Evolutionary conservation across 2,797 vertebrate species (phyloP).

Genomic region (Notoglanidium macrostoma): DNA sequence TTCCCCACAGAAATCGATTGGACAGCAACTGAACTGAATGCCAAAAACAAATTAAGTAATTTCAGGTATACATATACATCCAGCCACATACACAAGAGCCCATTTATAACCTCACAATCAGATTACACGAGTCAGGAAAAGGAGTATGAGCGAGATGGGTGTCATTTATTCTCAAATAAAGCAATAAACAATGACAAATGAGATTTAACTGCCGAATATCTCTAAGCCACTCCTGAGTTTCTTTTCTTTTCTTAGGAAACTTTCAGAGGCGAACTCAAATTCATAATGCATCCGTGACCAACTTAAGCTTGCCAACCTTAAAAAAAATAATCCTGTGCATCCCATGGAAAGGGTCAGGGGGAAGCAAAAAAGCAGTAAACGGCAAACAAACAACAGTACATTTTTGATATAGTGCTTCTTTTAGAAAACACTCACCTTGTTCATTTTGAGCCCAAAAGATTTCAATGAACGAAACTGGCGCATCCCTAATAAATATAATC

Average conservation of each 20-base stretch:
- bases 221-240: background rate
- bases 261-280: background rate
- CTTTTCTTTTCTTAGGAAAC: background rate
- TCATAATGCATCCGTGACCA: background rate
- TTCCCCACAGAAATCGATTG: background rate
- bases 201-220: constrained; percentile 9
- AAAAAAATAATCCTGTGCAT: background rate
- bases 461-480: background rate
- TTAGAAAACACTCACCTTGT: background rate
- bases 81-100: background rate
- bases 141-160: background rate
- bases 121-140: constrained; percentile 3
- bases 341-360: background rate
- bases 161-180: constrained; percentile 19
- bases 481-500: background rate
- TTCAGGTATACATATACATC: background rate
- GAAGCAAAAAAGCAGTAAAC: background rate
- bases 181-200: constrained; percentile 11
- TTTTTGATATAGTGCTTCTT: background rate
- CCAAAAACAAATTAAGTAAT: background rate
- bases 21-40: constrained; percentile 13
- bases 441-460: background rate
- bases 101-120: constrained; percentile 20
- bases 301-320: background rate
- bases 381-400: background rate